Evolutionary conservation across 30 jellyfish, hydroid and myxozoan genomes (phyloP).

Genomic region (Cassiopea xamachana): DNA sequence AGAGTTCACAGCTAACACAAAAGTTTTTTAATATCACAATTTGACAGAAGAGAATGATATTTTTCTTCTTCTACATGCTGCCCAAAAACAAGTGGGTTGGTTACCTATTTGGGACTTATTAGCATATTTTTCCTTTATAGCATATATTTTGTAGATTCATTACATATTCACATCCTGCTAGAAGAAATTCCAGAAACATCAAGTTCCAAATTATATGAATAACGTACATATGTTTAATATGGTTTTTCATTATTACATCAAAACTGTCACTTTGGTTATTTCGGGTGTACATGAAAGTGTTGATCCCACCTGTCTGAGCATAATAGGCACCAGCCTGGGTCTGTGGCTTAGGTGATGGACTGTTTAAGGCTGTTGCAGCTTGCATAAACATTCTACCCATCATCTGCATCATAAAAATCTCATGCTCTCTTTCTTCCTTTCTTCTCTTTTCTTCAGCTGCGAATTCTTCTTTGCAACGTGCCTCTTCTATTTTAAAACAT

Average conservation of each 20-base stretch:
- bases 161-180: not conserved
- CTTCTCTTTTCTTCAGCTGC: slow-evolving; percentile 29
- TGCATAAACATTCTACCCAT: slow-evolving; percentile 58
- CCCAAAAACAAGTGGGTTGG: not conserved
- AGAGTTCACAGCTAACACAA: too few relatives aligned
- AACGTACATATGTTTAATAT: not conserved
- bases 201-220: not conserved
- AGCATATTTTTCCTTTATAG: not conserved
- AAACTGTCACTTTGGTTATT: not conserved
- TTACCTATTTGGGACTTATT: not conserved
- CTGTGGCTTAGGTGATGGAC: not conserved
- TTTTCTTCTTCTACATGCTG: not conserved
- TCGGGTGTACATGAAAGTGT: not conserved
- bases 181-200: not conserved
- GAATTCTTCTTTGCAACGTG: slow-evolving; percentile 5
- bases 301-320: slow-evolving; percentile 14
- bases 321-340: not conserved
- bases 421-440: slow-evolving; percentile 46
- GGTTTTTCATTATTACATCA: not conserved
- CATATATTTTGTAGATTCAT: not conserved
- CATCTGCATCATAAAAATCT: slow-evolving; percentile 53
- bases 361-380: not conserved
- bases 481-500: slow-evolving; percentile 41
- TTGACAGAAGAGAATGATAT: not conserved
- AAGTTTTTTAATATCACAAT: too few relatives aligned